These are phyloP conservation scores for Oopsacas minuta DNA, from an alignment of 37 sponge, comb jelly and placozoan species.

Conservation along the genomic window DNA sequence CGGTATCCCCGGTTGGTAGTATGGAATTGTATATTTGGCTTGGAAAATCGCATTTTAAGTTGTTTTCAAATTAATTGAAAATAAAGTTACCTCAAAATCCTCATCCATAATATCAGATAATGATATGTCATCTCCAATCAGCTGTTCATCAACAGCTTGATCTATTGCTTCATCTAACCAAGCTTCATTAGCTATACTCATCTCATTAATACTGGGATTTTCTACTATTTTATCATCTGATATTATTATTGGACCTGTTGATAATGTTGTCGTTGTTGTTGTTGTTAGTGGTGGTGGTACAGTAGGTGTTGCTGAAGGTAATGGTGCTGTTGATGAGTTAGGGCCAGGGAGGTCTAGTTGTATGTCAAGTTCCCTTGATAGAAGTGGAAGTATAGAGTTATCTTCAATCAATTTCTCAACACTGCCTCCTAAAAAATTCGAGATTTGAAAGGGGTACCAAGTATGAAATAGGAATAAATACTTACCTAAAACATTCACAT, in stretches of 20 bases:
- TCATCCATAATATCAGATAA: neutral
- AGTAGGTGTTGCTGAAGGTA: neutral
- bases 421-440: neutral
- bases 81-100: neutral
- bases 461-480: too few relatives aligned
- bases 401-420: neutral
- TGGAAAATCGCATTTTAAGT: too few relatives aligned
- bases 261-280: neutral
- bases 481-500: neutral
- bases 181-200: neutral
- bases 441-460: too few relatives aligned
- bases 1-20: too few relatives aligned
- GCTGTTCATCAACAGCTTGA: neutral
- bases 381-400: neutral
- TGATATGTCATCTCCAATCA: neutral
- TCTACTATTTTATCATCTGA: neutral
- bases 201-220: neutral
- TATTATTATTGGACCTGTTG: neutral
- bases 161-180: neutral
- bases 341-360: too few relatives aligned
- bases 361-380: neutral
- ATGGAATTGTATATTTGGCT: too few relatives aligned
- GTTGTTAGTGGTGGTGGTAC: neutral
- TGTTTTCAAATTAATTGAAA: too few relatives aligned
- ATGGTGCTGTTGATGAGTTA: too few relatives aligned